These are phyloP conservation scores for Rhorus exstirpatorius DNA, from an alignment of 2,888 invertebrate species.

Conservation along the genomic window DNA sequence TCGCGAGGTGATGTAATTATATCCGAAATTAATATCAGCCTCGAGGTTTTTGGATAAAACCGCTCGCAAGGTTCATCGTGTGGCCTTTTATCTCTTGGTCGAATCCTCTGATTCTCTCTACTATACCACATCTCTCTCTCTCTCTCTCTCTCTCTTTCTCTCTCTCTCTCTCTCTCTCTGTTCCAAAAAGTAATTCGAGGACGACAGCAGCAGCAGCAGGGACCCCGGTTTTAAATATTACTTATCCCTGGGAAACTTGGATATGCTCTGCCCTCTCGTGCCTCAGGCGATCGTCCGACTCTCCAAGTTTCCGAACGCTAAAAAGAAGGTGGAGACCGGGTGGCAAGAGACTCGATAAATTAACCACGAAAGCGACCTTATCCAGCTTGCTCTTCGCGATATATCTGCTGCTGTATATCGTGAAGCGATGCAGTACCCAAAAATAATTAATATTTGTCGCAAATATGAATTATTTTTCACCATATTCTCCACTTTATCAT, in stretches of 20 bases:
- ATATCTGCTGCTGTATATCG: slow-evolving; percentile 1
- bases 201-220: slow-evolving; percentile 72
- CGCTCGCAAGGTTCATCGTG: slow-evolving; percentile 66
- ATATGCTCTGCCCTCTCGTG: slow-evolving; percentile 72
- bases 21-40: slow-evolving; percentile 82
- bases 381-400: slow-evolving; percentile 10
- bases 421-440: not conserved
- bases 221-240: slow-evolving; percentile 81
- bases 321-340: not conserved
- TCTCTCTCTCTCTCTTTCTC: no score
- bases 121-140: slow-evolving; percentile 64
- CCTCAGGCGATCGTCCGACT: slow-evolving; percentile 73
- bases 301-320: slow-evolving; percentile 57
- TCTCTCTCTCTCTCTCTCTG: slow-evolving; percentile 67
- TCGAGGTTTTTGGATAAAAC: slow-evolving; percentile 75
- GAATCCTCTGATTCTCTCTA: slow-evolving; percentile 76
- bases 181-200: slow-evolving; percentile 82
- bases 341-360: slow-evolving; percentile 61
- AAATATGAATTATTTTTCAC: no score
- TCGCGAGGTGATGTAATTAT: slow-evolving; percentile 82
- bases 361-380: slow-evolving; percentile 63
- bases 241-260: slow-evolving; percentile 79
- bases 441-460: no score
- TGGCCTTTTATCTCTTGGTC: slow-evolving; percentile 76
- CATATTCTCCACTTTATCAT: no score